phyloP scores from a whole-genome alignment of 2,888 invertebrate genomes.

The Tiphia femorata region DNA sequence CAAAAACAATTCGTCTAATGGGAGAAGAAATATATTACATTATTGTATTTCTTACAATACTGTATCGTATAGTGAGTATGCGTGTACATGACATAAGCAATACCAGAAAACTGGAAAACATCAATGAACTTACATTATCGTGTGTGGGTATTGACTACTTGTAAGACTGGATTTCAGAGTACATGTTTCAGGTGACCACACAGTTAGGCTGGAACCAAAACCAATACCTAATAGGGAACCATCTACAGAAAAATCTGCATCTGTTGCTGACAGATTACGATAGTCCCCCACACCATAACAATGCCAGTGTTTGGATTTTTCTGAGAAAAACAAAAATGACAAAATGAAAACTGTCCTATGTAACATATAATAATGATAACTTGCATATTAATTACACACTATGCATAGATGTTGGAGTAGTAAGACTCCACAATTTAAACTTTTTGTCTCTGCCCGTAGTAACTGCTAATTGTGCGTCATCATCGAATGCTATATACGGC shows the following conservation, averaged over 20 bases:
- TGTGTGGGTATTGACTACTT: conserved; percentile 63
- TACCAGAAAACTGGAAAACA: conserved; percentile 7
- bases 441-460: conserved; percentile 78
- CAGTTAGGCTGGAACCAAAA: conserved; percentile 77
- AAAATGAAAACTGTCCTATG: too few relatives aligned
- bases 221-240: conserved; percentile 82
- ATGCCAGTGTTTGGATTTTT: conserved; percentile 75
- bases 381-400: conserved; percentile 63
- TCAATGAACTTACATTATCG: conserved; percentile 64
- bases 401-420: conserved; percentile 72
- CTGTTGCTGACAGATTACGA: conserved; percentile 72
- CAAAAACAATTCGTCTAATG: conserved; percentile 73
- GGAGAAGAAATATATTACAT: conserved; percentile 5
- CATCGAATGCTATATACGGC: conserved; percentile 65
- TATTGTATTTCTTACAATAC: background rate
- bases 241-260: conserved; percentile 79
- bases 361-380: background rate
- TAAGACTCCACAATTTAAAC: conserved; percentile 80
- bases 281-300: conserved; percentile 77
- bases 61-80: background rate
- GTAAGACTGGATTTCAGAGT: conserved; percentile 74
- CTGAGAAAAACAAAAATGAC: conserved; percentile 55
- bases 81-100: background rate
- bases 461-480: conserved; percentile 72
- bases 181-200: conserved; percentile 77